These are phyloP conservation scores for Tangara arthus DNA, from an alignment of 2,797 vertebrate genomes.

Conservation along the genomic window DNA sequence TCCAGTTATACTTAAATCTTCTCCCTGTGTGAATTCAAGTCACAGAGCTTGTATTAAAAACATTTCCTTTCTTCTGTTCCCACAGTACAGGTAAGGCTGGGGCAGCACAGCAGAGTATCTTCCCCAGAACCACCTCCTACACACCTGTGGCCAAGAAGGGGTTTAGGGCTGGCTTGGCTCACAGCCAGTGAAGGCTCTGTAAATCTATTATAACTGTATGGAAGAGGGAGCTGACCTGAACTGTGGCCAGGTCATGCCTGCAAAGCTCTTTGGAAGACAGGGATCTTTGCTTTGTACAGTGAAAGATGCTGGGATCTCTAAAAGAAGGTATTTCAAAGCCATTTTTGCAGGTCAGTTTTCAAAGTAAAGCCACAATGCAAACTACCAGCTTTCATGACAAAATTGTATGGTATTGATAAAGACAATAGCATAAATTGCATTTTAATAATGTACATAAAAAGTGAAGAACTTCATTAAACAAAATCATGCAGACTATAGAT, in stretches of 20 bases:
- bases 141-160: not conserved
- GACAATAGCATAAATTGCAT: not conserved
- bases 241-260: not conserved
- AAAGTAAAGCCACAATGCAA: not conserved
- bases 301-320: not conserved
- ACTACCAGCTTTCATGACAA: not conserved
- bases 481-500: not conserved
- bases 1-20: not conserved
- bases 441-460: not conserved
- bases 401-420: not conserved
- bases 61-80: not conserved
- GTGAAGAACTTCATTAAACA: not conserved
- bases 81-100: not conserved
- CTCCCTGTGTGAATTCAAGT: not conserved
- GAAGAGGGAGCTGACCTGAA: not conserved
- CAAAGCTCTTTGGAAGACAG: not conserved
- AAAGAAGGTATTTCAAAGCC: not conserved
- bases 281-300: not conserved
- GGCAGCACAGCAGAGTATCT: not conserved
- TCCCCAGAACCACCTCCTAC: not conserved
- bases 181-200: accelerated
- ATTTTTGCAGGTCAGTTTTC: not conserved
- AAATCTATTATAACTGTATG: not conserved
- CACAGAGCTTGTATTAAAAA: not conserved
- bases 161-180: not conserved